phyloP scores from a whole-genome alignment of 2,113 vertebrate genomes.

The Pogona vitticeps region DNA sequence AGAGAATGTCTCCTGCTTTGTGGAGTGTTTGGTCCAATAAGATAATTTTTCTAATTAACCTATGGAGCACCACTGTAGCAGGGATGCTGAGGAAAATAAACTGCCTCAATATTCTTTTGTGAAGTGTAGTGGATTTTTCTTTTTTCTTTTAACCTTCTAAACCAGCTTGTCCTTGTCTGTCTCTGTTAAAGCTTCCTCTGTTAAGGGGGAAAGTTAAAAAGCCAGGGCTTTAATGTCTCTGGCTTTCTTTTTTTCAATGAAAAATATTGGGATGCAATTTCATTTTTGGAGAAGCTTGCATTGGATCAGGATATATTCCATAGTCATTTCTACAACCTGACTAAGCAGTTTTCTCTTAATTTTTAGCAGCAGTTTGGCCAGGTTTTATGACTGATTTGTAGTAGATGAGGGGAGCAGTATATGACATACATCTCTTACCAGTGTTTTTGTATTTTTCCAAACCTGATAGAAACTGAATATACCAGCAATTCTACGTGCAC shows the following conservation, averaged over 20 bases:
- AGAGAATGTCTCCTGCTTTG: slow-evolving; percentile 79
- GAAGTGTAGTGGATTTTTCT: slow-evolving; percentile 31
- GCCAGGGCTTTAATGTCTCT: background rate
- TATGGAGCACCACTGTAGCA: slow-evolving; percentile 76
- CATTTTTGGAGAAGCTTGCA: slow-evolving; percentile 10
- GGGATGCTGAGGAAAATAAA: slow-evolving; percentile 71
- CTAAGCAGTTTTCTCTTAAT: slow-evolving; percentile 26
- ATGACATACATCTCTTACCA: slow-evolving; percentile 44
- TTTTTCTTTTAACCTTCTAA: slow-evolving; percentile 48
- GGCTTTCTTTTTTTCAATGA: slow-evolving; percentile 31
- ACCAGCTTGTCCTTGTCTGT: slow-evolving; percentile 47
- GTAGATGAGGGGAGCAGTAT: slow-evolving; percentile 32
- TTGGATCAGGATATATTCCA: slow-evolving; percentile 28
- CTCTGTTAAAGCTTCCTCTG: slow-evolving; percentile 36
- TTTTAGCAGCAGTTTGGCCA: slow-evolving; percentile 3
- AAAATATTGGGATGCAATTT: background rate
- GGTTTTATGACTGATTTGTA: slow-evolving; percentile 22
- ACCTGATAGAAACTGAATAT: slow-evolving; percentile 88
- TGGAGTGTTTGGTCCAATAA: slow-evolving; percentile 79
- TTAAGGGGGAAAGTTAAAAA: slow-evolving; percentile 24
- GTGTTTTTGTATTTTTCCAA: slow-evolving; percentile 68
- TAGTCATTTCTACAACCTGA: slow-evolving; percentile 44
- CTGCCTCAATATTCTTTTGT: slow-evolving; percentile 66
- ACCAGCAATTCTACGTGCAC: slow-evolving; percentile 90
- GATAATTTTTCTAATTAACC: slow-evolving; percentile 98